Evolutionary conservation across 2,888 invertebrate genomes (phyloP), one percentile per base, ranked within the genome.

Genomic region (Clanis bilineata): DNA sequence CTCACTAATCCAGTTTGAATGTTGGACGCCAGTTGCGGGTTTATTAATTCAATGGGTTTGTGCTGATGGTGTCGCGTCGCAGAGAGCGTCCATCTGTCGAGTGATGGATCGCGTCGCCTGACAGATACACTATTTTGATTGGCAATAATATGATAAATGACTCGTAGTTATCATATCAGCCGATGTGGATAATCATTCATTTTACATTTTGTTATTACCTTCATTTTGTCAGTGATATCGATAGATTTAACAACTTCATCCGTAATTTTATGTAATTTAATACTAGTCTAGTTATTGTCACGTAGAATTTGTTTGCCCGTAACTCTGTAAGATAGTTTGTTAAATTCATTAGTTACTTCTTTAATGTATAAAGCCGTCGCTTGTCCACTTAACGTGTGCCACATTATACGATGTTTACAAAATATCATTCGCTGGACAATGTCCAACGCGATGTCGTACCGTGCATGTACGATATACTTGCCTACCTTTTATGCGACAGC

Each of bases 81-180:
- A 67, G 58, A 41, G 60, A 72, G 72, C 75, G 76, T 79, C 83
- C 85, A 77, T 82, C 83, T 76, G 74, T 73, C 79, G 72, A 70
- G 69, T 88, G 88, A 91, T 86, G 88, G 88, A 92, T 91, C 83
- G 81, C 84, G 79, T 77, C 79, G 84, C 85, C 88, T 85, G 86
- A 88, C 89, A 89, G 92, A 91, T 86, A 92, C 92, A 91, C 91
- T 91, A 92, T 92, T 92, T 92, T 92, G 92, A 92, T 91, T 91
- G 92, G 91, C 91, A 90, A 89, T 89, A 90, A 86, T 90, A 87
- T 88, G 86, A 90, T 88, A 84, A 87, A 88, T 82, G 88, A 90
- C 86, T 86, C 86, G 79, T 82, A 85, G 87, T 88, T 83, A 85
- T 86, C 84, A 85, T 81, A 87, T 87, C 86, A 85, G 83, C 82